A percentile compares a stretch with the other conserved stretches of the same genome.
Conservation (phyloP, 2,113 vertebrate species). For the Capreolus pygargus region DNA sequence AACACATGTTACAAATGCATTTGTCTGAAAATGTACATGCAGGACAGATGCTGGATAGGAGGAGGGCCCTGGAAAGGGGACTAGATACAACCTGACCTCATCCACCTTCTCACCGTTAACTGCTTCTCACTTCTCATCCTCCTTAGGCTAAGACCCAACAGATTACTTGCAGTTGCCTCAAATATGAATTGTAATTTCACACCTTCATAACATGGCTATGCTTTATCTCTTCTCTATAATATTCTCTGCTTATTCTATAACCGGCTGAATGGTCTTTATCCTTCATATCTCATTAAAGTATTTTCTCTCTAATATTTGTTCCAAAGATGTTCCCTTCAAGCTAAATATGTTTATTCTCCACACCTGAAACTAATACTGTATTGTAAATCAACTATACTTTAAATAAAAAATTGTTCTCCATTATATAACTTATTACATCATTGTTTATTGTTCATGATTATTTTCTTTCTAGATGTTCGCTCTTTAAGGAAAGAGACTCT, state of each 20-base stretch:
- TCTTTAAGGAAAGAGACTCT: not conserved
- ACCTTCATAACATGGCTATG: not conserved
- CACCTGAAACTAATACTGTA: not conserved
- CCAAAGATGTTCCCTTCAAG: not conserved
- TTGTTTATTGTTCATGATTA: not conserved
- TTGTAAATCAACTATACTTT: not conserved
- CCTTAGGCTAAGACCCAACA: not conserved
- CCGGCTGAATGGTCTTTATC: not conserved
- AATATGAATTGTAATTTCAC: not conserved
- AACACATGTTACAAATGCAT: not conserved
- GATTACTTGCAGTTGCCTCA: not conserved
- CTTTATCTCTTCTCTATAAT: not conserved
- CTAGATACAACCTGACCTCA: not conserved
- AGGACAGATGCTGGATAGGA: not conserved
- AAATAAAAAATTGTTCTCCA: not conserved
- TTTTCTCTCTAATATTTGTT: not conserved
- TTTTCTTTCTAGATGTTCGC: not conserved
- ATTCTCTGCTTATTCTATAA: not conserved
- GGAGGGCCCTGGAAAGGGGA: not conserved
- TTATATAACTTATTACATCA: not conserved
- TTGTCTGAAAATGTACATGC: not conserved
- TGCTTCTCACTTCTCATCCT: not conserved
- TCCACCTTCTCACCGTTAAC: accelerated
- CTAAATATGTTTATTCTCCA: not conserved
- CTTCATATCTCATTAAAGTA: not conserved